Evolutionary conservation across 2,113 vertebrate genomes (phyloP).

Genomic region (Chunga burmeisteri): DNA sequence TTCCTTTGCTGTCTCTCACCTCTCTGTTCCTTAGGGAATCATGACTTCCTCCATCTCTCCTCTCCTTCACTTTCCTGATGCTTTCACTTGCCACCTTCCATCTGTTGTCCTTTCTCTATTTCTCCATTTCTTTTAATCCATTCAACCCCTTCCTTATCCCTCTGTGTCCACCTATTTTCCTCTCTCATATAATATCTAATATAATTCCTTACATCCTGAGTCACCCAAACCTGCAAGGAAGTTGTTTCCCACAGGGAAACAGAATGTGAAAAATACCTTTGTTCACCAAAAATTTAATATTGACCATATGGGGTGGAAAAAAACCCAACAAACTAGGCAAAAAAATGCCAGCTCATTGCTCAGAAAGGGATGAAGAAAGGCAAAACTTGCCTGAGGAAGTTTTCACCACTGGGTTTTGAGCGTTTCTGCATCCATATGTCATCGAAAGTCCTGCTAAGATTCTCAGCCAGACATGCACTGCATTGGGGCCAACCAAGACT

Average conservation of each 20-base stretch:
- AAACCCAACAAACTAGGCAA: background rate
- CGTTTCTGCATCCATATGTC: background rate
- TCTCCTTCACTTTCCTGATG: background rate
- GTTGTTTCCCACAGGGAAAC: background rate
- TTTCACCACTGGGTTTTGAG: background rate
- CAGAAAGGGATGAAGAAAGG: background rate
- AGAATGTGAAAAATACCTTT: constrained; percentile 13
- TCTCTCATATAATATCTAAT: background rate
- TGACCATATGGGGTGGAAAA: background rate
- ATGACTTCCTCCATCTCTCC: background rate
- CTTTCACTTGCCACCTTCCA: background rate
- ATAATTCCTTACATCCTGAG: constrained; percentile 7
- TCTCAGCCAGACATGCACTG: background rate
- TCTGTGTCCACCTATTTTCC: background rate
- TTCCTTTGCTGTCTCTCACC: background rate
- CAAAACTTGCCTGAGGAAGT: background rate
- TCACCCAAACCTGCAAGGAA: background rate
- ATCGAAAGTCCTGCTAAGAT: background rate
- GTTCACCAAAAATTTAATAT: constrained; percentile 45
- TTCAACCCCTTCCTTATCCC: background rate
- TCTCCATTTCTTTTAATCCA: background rate
- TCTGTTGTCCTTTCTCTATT: background rate
- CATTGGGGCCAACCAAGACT: background rate
- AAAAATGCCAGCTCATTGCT: background rate
- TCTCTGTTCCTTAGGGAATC: background rate